Percentiles rank a stretch among this genome's conserved stretches.
These are phyloP conservation scores for Sebastes minor DNA, from an alignment of 2,797 vertebrate species.

Conservation along the genomic window DNA sequence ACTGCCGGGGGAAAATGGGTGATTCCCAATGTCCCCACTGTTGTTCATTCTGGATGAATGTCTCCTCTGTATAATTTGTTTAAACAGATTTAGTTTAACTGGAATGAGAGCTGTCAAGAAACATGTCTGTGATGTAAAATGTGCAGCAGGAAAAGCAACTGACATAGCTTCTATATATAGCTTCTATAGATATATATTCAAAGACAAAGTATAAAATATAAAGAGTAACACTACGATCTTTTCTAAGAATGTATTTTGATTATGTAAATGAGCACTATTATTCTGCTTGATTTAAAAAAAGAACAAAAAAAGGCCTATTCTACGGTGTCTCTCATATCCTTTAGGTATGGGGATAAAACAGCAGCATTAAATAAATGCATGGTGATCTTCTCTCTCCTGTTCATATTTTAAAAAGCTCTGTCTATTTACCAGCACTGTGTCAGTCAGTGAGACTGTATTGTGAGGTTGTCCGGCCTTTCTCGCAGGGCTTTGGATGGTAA, in stretches of 20 bases:
- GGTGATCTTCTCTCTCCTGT: conserved; percentile 75
- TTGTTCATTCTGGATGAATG: conserved; percentile 67
- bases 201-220: conserved; percentile 69
- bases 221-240: conserved; percentile 72
- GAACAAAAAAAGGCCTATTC: conserved; percentile 44
- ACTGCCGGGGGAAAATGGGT: conserved; percentile 30
- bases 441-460: conserved; percentile 70
- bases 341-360: conserved; percentile 59
- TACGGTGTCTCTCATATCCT: conserved; percentile 58
- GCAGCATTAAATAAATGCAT: conserved; percentile 79
- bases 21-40: conserved; percentile 33
- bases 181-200: conserved; percentile 67
- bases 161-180: conserved; percentile 68
- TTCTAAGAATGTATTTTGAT: conserved; percentile 88
- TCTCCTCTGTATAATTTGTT: conserved; percentile 60
- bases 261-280: conserved; percentile 75
- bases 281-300: conserved; percentile 69
- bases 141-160: conserved; percentile 67
- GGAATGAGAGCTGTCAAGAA: conserved; percentile 65
- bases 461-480: conserved; percentile 59
- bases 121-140: conserved; percentile 77
- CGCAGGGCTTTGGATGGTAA: conserved; percentile 43
- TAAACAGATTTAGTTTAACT: conserved; percentile 48
- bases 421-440: conserved; percentile 81
- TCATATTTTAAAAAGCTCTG: conserved; percentile 62